A percentile compares a stretch with the other conserved stretches of the same genome.
Conservation (phyloP, 2,113 vertebrate species). For the Rhodinocichla rosea region DNA sequence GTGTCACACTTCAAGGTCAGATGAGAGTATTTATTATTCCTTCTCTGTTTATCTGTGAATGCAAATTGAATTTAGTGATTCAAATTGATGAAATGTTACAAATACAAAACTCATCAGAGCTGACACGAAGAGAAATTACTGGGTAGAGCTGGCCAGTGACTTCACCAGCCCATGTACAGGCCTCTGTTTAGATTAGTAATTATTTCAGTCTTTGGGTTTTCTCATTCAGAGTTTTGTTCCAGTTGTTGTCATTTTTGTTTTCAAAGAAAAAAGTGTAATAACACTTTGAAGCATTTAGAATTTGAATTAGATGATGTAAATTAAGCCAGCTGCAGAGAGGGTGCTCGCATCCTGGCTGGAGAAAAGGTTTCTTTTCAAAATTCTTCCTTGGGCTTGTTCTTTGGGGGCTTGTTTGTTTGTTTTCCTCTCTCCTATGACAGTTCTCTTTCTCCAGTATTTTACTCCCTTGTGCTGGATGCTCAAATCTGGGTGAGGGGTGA, state of each 20-base stretch:
- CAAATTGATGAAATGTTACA: slow-evolving; percentile 67
- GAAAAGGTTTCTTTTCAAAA: not conserved
- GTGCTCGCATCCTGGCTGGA: not conserved
- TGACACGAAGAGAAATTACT: slow-evolving; percentile 12
- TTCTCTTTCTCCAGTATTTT: not conserved
- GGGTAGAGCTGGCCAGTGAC: slow-evolving; percentile 27
- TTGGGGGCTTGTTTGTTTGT: not conserved
- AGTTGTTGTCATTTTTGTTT: slow-evolving; percentile 55
- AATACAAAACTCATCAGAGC: slow-evolving; percentile 64
- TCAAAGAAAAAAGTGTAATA: slow-evolving; percentile 52
- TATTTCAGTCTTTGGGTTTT: slow-evolving; percentile 63
- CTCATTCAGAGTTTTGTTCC: slow-evolving; percentile 65
- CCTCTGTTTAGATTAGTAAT: slow-evolving; percentile 60
- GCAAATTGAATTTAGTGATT: slow-evolving; percentile 76
- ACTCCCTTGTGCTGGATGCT: not conserved
- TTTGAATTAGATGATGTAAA: slow-evolving; percentile 48
- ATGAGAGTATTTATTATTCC: slow-evolving; percentile 70
- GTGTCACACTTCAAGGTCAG: slow-evolving; percentile 75
- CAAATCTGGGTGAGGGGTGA: not conserved
- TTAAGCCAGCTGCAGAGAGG: slow-evolving; percentile 7
- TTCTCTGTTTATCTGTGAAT: slow-evolving; percentile 78
- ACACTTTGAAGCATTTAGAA: slow-evolving; percentile 52
- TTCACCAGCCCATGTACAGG: not conserved
- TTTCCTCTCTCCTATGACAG: not conserved
- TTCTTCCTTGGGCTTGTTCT: not conserved